Evolutionary conservation across 2,888 invertebrate species (phyloP).

Genomic region (Diarsia dahlii): DNA sequence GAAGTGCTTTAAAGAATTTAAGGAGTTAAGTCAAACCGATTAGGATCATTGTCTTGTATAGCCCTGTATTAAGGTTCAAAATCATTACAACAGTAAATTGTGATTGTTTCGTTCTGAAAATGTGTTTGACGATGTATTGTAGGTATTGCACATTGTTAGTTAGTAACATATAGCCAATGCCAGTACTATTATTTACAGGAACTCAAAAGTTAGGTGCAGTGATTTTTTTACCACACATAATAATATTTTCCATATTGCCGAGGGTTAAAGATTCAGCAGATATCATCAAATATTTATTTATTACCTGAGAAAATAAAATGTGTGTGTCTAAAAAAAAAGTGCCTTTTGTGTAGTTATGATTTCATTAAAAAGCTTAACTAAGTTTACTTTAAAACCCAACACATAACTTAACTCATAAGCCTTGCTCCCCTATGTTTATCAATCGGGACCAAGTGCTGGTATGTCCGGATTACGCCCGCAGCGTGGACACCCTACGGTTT

Average conservation of each 20-base stretch:
- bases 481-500: constrained; percentile 62
- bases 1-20: background rate
- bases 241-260: too few species aligned
- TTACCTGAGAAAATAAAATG: background rate
- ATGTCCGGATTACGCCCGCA: constrained; percentile 64
- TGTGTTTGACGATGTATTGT: background rate
- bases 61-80: fast-evolving
- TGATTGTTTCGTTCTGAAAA: background rate
- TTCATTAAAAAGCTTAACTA: constrained; percentile 1
- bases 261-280: background rate
- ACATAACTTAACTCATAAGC: constrained; percentile 49
- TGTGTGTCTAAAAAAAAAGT: background rate
- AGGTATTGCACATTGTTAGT: background rate
- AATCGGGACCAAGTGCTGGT: constrained; percentile 55
- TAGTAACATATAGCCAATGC: background rate
- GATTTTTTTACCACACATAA: too few species aligned
- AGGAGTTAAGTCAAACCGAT: background rate
- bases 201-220: background rate
- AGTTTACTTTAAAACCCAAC: constrained; percentile 40
- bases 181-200: background rate
- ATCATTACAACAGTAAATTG: background rate
- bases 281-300: background rate
- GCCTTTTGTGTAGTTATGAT: background rate
- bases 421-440: constrained; percentile 60
- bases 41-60: background rate